Evolutionary conservation across 2,888 invertebrate genomes (phyloP).

Genomic region (Thumatha senex): DNA sequence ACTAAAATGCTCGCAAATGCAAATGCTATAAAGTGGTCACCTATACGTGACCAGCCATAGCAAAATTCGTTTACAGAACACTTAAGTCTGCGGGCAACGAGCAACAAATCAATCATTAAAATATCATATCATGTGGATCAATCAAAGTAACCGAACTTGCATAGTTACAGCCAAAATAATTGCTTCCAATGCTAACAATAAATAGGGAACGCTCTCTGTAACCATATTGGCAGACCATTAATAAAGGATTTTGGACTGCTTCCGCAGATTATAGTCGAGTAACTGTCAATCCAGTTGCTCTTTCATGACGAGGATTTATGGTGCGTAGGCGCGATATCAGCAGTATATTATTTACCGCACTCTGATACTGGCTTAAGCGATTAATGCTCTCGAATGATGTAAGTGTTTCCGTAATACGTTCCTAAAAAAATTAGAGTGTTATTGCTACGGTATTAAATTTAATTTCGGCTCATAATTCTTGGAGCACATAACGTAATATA

Average conservation of each 20-base stretch:
- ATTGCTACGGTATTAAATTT: slow-evolving; percentile 42
- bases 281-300: slow-evolving; percentile 56
- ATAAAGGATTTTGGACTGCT: slow-evolving; percentile 30
- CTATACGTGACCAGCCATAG: too few species aligned
- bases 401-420: slow-evolving; percentile 26
- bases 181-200: not conserved
- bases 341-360: slow-evolving; percentile 62
- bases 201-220: slow-evolving; percentile 11
- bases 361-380: slow-evolving; percentile 47
- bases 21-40: too few species aligned
- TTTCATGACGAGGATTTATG: slow-evolving; percentile 64
- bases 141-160: not conserved
- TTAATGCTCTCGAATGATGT: slow-evolving; percentile 36
- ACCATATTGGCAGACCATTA: slow-evolving; percentile 25
- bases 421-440: slow-evolving; percentile 32
- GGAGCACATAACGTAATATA: slow-evolving; percentile 40
- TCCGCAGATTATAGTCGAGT: slow-evolving; percentile 52
- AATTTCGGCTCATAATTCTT: slow-evolving; percentile 42
- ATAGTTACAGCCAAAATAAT: not conserved
- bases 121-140: not conserved
- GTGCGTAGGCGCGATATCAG: slow-evolving; percentile 45
- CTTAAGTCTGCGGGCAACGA: too few species aligned
- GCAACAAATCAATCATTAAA: too few species aligned
- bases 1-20: too few species aligned
- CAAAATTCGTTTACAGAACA: too few species aligned